phyloP scores from a whole-genome alignment of 2,888 invertebrate genomes.

The Theodoxus fluviatilis region DNA sequence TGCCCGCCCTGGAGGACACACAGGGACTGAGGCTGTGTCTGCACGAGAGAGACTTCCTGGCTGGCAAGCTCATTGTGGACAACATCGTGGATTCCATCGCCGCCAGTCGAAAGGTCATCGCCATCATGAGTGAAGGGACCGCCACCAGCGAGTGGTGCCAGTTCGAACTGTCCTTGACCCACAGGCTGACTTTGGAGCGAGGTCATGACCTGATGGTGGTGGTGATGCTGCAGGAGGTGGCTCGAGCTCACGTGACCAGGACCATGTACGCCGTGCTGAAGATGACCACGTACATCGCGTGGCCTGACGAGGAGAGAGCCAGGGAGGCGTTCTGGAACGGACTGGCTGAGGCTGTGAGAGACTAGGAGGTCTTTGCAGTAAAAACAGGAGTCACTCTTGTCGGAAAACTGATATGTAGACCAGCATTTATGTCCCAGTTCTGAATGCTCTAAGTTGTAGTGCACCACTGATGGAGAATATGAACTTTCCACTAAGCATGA shows the following conservation, averaged over 20 bases:
- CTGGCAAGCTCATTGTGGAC: conserved; percentile 75
- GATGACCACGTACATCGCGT: conserved; percentile 76
- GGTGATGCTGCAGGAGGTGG: conserved; percentile 74
- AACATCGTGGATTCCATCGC: conserved; percentile 77
- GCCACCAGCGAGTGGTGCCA: conserved; percentile 77
- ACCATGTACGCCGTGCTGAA: conserved; percentile 75
- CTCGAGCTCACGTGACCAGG: conserved; percentile 71
- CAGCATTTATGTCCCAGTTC: too few relatives aligned
- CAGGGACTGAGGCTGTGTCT: conserved; percentile 69
- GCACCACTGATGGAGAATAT: too few relatives aligned
- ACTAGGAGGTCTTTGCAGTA: too few relatives aligned
- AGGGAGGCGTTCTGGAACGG: conserved; percentile 33
- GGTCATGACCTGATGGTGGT: conserved; percentile 72
- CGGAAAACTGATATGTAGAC: too few relatives aligned
- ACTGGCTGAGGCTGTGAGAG: too few relatives aligned
- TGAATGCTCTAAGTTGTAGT: too few relatives aligned
- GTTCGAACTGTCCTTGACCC: conserved; percentile 77
- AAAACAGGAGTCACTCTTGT: too few relatives aligned
- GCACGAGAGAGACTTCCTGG: conserved; percentile 77
- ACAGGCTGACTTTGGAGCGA: conserved; percentile 67
- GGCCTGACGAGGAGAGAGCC: conserved; percentile 64
- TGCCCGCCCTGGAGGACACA: conserved; percentile 73
- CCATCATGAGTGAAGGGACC: conserved; percentile 74
- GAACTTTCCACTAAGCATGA: too few relatives aligned
- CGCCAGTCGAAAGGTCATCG: conserved; percentile 72